Evolutionary conservation across 2,113 vertebrate species (phyloP).

Genomic region (Ochotona princeps): DNA sequence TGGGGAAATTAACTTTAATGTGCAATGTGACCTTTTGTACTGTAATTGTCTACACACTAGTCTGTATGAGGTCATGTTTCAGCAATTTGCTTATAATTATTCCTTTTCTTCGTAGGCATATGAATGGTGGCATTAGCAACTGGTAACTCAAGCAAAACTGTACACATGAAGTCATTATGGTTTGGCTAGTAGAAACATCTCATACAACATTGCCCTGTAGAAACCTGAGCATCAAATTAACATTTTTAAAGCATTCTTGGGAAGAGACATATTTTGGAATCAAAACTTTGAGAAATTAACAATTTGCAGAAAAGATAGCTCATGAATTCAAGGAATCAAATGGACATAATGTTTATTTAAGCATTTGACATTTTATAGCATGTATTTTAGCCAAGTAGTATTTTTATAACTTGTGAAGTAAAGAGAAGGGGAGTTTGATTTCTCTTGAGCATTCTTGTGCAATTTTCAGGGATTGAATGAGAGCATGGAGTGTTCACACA

Average conservation of each 20-base stretch:
- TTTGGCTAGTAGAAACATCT: constrained; percentile 37
- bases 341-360: neutral
- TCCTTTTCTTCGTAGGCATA: neutral
- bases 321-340: neutral
- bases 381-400: neutral
- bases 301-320: neutral
- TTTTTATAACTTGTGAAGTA: neutral
- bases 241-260: neutral
- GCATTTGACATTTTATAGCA: neutral
- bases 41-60: neutral
- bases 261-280: neutral
- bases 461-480: neutral
- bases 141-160: neutral
- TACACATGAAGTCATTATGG: neutral
- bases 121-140: neutral
- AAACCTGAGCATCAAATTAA: neutral
- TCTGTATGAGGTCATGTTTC: neutral
- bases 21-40: constrained; percentile 44
- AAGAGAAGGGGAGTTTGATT: neutral
- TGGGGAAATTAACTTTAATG: constrained; percentile 51
- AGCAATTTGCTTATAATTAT: neutral
- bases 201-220: neutral
- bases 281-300: neutral
- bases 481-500: neutral
- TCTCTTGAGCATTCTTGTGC: neutral